Evolutionary conservation across 2,113 vertebrate species (phyloP).

Genomic region (Collichthys lucidus): DNA sequence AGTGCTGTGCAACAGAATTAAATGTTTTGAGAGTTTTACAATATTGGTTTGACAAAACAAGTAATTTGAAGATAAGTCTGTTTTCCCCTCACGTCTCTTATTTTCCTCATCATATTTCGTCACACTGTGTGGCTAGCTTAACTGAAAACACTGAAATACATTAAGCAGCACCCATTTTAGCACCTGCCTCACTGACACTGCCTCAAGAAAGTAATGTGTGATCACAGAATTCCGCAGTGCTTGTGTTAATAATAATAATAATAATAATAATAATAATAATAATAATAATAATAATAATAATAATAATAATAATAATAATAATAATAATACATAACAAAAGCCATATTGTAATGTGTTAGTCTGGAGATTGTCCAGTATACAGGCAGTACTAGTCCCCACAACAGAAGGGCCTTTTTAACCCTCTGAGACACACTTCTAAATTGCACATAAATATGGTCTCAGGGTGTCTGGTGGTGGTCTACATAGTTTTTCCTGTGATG

Average conservation of each 20-base stretch:
- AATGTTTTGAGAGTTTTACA: too few relatives aligned
- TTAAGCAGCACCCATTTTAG: too few relatives aligned
- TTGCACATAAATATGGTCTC: conserved; percentile 21
- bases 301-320: background rate
- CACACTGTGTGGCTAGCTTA: too few relatives aligned
- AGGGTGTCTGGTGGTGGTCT: conserved; percentile 16
- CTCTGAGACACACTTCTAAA: conserved; percentile 28
- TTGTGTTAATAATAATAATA: background rate
- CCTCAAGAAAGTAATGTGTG: too few relatives aligned
- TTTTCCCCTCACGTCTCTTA: too few relatives aligned
- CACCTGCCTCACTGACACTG: too few relatives aligned
- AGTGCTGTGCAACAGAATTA: too few relatives aligned
- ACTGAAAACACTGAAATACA: too few relatives aligned
- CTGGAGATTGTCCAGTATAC: background rate
- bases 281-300: background rate
- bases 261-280: background rate
- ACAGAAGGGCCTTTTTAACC: background rate
- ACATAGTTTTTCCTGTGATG: conserved; percentile 46
- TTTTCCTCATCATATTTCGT: too few relatives aligned
- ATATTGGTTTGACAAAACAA: too few relatives aligned
- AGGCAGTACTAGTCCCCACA: background rate
- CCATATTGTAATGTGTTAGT: background rate
- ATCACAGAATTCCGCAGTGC: background rate
- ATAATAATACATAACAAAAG: too few relatives aligned
- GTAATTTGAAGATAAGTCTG: too few relatives aligned